phyloP scores from a whole-genome alignment of 2,888 invertebrate genomes.

The Lasioglossum zephyrum region DNA sequence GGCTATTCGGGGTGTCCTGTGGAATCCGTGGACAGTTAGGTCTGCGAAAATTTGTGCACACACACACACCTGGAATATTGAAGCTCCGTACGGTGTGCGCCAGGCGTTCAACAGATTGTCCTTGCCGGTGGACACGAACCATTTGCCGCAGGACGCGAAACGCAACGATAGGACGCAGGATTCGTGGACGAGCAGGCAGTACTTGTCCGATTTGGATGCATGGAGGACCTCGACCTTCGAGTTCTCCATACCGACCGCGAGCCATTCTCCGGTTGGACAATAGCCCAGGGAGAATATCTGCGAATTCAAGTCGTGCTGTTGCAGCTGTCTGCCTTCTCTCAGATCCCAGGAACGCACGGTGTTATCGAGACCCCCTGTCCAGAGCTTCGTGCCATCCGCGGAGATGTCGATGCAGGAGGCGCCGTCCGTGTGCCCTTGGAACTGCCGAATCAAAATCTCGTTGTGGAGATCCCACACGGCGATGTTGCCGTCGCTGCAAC shows the following conservation, averaged over 20 bases:
- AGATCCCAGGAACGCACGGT: slow-evolving; percentile 99
- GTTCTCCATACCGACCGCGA: slow-evolving; percentile 98
- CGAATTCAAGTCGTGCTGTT: slow-evolving; percentile 97
- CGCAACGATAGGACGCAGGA: slow-evolving; percentile 97
- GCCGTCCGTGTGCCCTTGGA: slow-evolving; percentile 98
- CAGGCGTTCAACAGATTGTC: slow-evolving; percentile 98
- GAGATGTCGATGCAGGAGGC: slow-evolving; percentile 99
- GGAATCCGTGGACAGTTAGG: background rate
- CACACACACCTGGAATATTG: slow-evolving; percentile 96
- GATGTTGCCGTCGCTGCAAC: slow-evolving; percentile 99
- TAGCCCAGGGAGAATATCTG: slow-evolving; percentile 95
- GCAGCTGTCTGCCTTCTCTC: slow-evolving; percentile 95
- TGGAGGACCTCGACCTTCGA: slow-evolving; percentile 98
- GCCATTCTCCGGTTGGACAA: slow-evolving; percentile 98
- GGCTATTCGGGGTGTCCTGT: background rate
- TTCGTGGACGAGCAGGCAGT: slow-evolving; percentile 97
- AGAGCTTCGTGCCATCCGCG: slow-evolving; percentile 94
- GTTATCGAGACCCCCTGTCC: slow-evolving; percentile 98
- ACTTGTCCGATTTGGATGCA: slow-evolving; percentile 96
- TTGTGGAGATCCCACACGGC: slow-evolving; percentile 98
- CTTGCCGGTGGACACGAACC: slow-evolving; percentile 99
- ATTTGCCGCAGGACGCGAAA: slow-evolving; percentile 98
- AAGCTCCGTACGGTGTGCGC: slow-evolving; percentile 99
- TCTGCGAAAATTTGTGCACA: background rate
- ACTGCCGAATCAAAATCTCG: slow-evolving; percentile 96